Base-by-base conservation (phyloP, 2,113 vertebrate genomes). In the Hippocampus comes region DNA sequence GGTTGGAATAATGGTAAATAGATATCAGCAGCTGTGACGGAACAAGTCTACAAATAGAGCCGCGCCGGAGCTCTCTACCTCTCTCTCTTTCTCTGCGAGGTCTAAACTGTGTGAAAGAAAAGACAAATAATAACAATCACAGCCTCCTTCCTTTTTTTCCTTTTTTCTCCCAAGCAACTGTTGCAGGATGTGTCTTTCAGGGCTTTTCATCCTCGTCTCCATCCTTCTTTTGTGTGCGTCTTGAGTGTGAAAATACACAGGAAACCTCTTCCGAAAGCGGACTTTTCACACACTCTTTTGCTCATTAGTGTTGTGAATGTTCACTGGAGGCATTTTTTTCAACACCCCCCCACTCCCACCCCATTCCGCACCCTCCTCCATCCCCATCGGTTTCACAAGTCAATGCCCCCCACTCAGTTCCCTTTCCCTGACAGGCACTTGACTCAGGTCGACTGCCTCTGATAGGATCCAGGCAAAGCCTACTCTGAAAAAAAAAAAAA, bases 141-240 rank as follows among this genome's bases (percentile, higher is more conserved):
- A 42, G 48, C 82, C 83, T 85, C 86, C 84, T 88, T 88, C 86
- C 87, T 80, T 75, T 72, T 83, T 85, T 86, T 77, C 82, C 69
- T 57, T 59, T 20, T 63, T 63, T 42, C n/a, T 41, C 41, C 10
- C 20, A 43, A 46, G 78, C 78, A 86, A 38, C 77, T 70, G 38
- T 34, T 73, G 68, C 82, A 87, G 87, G 89, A 88, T 83, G 81
- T 80, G 87, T 89, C 89, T 88, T 89, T 90, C 90, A 91, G 85
- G 79, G 61, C 84, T 81, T 75, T 87, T 84, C 75, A 80, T 88
- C 82, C 79, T 75, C 25, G 60, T 70, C 84, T 86, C 82, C 88
- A 79, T 87, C 87, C 89, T 89, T 83, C 86, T 84, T 88, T 89
- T 89, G 89, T 90, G 53, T 84, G 69, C 7, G 46, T 77, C 72